Percentiles rank a stretch among this genome's conserved stretches.
phyloP scores from a whole-genome alignment of 2,797 vertebrate genomes.

The Etheostoma nigrum region DNA sequence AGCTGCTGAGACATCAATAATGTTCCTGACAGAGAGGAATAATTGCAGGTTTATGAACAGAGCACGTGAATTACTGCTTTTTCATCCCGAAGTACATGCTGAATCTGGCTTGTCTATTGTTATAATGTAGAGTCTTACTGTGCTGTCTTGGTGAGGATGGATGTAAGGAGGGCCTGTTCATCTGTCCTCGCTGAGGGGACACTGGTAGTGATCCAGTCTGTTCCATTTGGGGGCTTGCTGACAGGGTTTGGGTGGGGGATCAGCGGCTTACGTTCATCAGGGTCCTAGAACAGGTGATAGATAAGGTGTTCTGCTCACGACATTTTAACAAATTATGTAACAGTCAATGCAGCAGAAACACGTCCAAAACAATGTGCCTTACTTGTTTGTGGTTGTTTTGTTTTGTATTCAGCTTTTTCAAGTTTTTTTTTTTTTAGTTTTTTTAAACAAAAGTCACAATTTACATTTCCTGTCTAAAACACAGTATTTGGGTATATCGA shows the following conservation, averaged over 20 bases:
- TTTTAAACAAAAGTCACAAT: neutral
- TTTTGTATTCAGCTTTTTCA: neutral
- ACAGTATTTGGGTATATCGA: neutral
- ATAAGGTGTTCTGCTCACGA: neutral
- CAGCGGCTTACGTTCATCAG: conserved; percentile 88
- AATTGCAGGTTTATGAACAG: neutral
- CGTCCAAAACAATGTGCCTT: neutral
- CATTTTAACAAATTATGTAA: neutral
- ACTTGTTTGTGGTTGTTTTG: neutral
- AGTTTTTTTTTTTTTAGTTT: no score
- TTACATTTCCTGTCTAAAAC: neutral
- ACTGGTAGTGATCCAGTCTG: conserved; percentile 87
- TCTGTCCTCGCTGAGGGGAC: conserved; percentile 90
- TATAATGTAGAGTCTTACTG: conserved; percentile 83
- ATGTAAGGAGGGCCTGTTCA: conserved; percentile 94
- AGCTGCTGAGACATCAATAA: conserved; percentile 95
- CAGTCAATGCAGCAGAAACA: neutral
- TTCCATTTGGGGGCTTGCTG: conserved; percentile 91
- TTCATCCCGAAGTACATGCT: neutral
- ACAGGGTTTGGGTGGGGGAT: conserved; percentile 89
- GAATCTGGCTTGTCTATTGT: neutral
- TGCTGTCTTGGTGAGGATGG: conserved; percentile 94
- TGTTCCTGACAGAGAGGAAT: conserved; percentile 86
- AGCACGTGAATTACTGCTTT: neutral
- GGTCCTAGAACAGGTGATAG: conserved; percentile 78